phyloP scores from a whole-genome alignment of 2,797 vertebrate genomes.

The Spinus olivaceus region DNA sequence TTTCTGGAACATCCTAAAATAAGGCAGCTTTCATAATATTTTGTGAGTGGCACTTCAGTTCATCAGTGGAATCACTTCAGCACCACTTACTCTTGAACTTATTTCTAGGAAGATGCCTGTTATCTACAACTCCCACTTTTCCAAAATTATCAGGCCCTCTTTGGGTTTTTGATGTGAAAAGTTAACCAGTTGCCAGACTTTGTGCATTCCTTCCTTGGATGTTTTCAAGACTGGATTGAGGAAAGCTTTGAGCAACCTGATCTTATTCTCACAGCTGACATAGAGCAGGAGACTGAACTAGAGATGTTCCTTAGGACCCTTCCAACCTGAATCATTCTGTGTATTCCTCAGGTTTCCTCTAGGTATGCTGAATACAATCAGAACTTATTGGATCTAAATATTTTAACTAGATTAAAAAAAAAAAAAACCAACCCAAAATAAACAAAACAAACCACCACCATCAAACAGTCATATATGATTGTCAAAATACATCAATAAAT shows the following conservation, averaged over 20 bases:
- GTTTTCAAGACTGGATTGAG: background rate
- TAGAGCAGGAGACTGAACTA: background rate
- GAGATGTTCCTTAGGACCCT: background rate
- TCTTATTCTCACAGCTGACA: background rate
- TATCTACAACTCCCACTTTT: background rate
- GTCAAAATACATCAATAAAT: background rate
- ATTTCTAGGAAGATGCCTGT: background rate
- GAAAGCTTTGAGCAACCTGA: background rate
- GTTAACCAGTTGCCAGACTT: background rate
- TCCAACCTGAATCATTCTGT: background rate
- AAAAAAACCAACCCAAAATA: fast-evolving
- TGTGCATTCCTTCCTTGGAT: background rate
- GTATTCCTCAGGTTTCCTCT: background rate
- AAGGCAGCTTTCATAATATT: background rate
- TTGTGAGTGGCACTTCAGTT: background rate
- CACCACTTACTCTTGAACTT: background rate
- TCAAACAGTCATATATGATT: background rate
- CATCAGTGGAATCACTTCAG: background rate
- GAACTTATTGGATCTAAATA: background rate
- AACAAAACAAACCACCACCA: background rate
- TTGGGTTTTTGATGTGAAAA: background rate
- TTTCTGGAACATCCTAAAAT: background rate
- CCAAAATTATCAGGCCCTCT: background rate
- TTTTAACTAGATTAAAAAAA: constrained; percentile 10
- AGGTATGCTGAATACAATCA: background rate